phyloP scores from a whole-genome alignment of 2,888 invertebrate species.

The Brassicogethes aeneus region DNA sequence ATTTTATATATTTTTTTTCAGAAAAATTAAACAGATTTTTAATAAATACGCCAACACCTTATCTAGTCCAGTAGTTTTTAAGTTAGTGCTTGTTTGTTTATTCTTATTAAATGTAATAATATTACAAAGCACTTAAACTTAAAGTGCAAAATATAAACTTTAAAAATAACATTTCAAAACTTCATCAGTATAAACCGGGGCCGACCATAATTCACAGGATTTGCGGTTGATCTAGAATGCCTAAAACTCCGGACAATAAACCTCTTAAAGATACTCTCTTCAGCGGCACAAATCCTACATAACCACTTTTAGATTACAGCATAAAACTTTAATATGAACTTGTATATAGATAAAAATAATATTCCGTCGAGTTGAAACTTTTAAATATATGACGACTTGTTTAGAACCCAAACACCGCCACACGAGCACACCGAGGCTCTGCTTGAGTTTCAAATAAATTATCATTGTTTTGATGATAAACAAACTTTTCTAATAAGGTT shows the following conservation, averaged over 20 bases:
- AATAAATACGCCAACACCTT: too few relatives aligned
- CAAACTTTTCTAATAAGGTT: too few relatives aligned
- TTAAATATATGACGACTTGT: not conserved
- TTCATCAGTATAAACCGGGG: not conserved
- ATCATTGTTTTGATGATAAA: too few relatives aligned
- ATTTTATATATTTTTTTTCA: too few relatives aligned
- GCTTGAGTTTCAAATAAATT: too few relatives aligned
- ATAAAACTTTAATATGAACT: conserved; percentile 14
- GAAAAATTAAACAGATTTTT: too few relatives aligned
- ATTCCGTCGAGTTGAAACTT: not conserved
- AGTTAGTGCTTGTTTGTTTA: too few relatives aligned
- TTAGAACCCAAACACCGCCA: too few relatives aligned
- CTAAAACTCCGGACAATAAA: not conserved
- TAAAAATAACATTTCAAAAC: not conserved
- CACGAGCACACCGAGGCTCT: not conserved
- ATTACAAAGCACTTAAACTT: too few relatives aligned
- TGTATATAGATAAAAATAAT: not conserved
- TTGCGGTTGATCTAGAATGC: not conserved
- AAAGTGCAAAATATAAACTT: too few relatives aligned
- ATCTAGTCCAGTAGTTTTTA: too few relatives aligned
- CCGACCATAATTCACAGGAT: not conserved
- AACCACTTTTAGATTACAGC: conserved; percentile 14
- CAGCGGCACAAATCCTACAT: conserved; percentile 10
- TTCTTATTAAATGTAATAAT: too few relatives aligned
- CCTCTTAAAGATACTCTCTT: not conserved